Conservation (phyloP, 2,113 vertebrate species). For the Stictonetta naevosa region DNA sequence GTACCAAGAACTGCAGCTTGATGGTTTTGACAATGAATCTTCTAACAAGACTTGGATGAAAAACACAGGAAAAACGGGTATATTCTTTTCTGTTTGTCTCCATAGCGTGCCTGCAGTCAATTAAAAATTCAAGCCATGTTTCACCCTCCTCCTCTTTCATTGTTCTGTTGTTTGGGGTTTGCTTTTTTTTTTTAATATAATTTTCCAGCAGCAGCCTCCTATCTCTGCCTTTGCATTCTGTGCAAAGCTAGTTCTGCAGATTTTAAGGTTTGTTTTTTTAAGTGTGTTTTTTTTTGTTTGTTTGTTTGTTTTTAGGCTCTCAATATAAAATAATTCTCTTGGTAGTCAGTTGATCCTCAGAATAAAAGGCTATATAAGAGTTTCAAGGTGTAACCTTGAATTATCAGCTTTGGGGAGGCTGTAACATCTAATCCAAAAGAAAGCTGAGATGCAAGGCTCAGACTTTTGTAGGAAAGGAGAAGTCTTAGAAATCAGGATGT, state of each 20-base stretch:
- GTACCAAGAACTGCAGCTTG: constrained; percentile 90
- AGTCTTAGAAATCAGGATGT: constrained; percentile 10
- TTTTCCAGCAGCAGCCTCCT: constrained; percentile 24
- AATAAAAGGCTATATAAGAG: constrained; percentile 24
- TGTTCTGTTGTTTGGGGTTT: constrained; percentile 46
- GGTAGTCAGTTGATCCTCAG: constrained; percentile 38
- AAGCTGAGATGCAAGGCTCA: constrained; percentile 15
- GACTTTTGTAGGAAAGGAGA: background rate
- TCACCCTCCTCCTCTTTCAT: background rate
- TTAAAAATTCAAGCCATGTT: constrained; percentile 49
- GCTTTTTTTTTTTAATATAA: background rate
- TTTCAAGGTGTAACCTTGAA: constrained; percentile 62
- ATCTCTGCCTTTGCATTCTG: constrained; percentile 5
- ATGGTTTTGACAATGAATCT: constrained; percentile 91
- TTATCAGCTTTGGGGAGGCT: constrained; percentile 47
- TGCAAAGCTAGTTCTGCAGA: constrained; percentile 20
- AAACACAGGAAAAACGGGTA: constrained; percentile 97
- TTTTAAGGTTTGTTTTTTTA: background rate
- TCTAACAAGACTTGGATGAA: constrained; percentile 99
- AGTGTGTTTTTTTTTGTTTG: too few relatives aligned
- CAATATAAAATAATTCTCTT: constrained; percentile 39
- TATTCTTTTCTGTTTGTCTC: constrained; percentile 5
- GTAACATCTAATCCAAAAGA: constrained; percentile 39
- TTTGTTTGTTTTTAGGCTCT: background rate
- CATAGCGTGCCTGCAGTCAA: background rate